phyloP scores from a whole-genome alignment of 2,797 vertebrate species.

The Schizopygopsis pylzovi region DNA sequence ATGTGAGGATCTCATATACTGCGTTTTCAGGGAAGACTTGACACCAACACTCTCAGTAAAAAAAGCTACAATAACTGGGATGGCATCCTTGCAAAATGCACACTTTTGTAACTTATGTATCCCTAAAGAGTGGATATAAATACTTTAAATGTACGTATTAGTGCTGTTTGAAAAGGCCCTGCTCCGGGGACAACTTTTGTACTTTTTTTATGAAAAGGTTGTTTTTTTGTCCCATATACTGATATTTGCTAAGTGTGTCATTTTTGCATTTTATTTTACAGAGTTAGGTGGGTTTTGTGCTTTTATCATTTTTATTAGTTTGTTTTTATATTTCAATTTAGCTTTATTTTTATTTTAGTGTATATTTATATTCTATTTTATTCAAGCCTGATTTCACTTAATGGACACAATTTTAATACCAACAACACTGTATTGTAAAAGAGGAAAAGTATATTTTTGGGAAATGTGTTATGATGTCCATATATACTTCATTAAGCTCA shows the following conservation, averaged over 20 bases:
- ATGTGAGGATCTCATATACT: neutral
- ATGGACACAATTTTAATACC: neutral
- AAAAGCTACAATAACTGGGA: neutral
- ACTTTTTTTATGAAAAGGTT: neutral
- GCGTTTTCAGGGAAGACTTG: neutral
- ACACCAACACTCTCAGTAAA: neutral
- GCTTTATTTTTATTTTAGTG: neutral
- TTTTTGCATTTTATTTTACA: neutral
- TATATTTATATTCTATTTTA: neutral
- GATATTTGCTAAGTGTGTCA: neutral
- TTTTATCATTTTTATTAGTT: neutral
- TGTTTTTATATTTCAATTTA: neutral
- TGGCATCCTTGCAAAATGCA: too few species aligned
- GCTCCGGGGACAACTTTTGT: neutral
- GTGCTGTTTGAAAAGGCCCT: neutral
- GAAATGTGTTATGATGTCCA: neutral
- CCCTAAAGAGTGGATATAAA: too few species aligned
- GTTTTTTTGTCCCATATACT: neutral
- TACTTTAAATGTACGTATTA: too few species aligned
- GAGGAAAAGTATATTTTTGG: neutral
- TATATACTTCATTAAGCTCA: neutral
- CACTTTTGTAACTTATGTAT: too few species aligned
- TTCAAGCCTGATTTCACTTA: neutral
- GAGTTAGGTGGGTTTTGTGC: too few species aligned
- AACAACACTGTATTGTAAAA: neutral